Conservation (phyloP, 2,888 invertebrate species). For the Polietes domitor region DNA sequence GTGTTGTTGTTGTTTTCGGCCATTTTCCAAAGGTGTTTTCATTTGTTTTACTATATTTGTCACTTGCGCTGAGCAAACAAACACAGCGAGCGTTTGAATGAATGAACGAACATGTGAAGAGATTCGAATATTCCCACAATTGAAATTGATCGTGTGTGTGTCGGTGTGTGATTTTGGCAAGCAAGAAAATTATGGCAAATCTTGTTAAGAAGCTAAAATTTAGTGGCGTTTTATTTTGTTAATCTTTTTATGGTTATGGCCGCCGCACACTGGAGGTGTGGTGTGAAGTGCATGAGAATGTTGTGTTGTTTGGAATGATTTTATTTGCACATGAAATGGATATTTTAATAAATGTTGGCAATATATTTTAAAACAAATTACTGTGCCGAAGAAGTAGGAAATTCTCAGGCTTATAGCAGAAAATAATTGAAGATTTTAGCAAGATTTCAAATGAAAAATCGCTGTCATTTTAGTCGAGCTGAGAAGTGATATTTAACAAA, state of each 20-base stretch:
- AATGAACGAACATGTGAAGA: slow-evolving; percentile 29
- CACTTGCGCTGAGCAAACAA: slow-evolving; percentile 41
- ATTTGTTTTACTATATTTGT: slow-evolving; percentile 59
- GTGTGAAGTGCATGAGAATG: no score
- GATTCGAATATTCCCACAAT: slow-evolving; percentile 39
- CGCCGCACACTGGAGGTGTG: slow-evolving; percentile 48
- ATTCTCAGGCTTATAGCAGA: not conserved
- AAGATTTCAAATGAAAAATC: not conserved
- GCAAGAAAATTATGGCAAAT: slow-evolving; percentile 14
- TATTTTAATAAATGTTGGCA: slow-evolving; percentile 14
- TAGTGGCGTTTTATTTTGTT: slow-evolving; percentile 17
- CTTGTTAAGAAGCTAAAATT: slow-evolving; percentile 38
- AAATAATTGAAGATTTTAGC: not conserved
- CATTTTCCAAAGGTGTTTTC: slow-evolving; percentile 38
- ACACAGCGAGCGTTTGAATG: not conserved
- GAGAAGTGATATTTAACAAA: no score
- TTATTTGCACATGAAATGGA: slow-evolving; percentile 2
- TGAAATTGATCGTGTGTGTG: not conserved
- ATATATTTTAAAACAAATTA: slow-evolving; percentile 5
- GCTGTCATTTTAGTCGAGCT: no score
- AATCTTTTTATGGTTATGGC: slow-evolving; percentile 53
- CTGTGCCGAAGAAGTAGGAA: not conserved
- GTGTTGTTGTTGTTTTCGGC: slow-evolving; percentile 3
- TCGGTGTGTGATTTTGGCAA: not conserved
- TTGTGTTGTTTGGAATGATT: no score